Conservation (phyloP, 2,888 invertebrate genomes). For the Microplitis deprimator region DNA sequence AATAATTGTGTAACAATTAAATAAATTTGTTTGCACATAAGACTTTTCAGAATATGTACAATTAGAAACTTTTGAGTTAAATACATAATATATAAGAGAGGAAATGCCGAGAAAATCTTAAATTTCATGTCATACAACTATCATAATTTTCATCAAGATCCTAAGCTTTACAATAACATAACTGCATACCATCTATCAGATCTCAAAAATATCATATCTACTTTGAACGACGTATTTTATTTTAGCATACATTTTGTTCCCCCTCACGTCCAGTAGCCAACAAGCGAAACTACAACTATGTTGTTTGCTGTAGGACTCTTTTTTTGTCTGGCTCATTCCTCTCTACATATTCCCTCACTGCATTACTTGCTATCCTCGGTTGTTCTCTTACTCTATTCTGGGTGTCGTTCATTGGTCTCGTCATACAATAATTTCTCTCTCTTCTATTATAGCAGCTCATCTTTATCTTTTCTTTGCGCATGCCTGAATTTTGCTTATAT, state of each 20-base stretch:
- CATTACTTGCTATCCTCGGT: background rate
- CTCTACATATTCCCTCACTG: background rate
- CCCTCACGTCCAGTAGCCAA: background rate
- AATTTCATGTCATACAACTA: background rate
- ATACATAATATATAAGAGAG: too few relatives aligned
- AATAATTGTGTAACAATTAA: too few relatives aligned
- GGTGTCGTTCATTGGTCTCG: slow-evolving; percentile 1
- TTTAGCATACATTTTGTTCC: background rate
- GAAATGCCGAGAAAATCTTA: too few relatives aligned
- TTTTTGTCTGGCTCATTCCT: slow-evolving; percentile 1
- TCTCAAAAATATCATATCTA: background rate
- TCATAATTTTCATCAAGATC: background rate
- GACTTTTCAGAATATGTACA: too few relatives aligned
- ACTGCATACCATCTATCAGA: background rate
- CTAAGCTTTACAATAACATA: background rate
- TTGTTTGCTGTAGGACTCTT: background rate
- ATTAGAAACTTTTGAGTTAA: too few relatives aligned
- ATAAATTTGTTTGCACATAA: too few relatives aligned
- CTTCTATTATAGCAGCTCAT: background rate
- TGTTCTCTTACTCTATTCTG: background rate
- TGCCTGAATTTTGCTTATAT: background rate
- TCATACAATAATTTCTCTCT: background rate
- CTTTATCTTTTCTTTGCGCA: background rate
- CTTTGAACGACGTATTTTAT: background rate
- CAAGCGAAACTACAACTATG: background rate